phyloP scores from a whole-genome alignment of 2,888 invertebrate genomes.

The Cenopis cana region DNA sequence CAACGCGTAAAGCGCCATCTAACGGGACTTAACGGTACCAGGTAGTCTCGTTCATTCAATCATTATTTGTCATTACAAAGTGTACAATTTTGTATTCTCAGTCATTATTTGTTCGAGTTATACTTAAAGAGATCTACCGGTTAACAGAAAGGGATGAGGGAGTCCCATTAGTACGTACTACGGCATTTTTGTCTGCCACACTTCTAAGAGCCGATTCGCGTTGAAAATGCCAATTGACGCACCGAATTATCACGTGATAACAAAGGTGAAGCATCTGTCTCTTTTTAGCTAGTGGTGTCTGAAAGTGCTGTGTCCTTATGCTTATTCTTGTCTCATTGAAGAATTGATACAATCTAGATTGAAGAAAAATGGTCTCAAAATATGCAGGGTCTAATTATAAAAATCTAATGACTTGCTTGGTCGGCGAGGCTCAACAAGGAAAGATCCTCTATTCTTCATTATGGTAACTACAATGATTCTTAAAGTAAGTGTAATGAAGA shows the following conservation, averaged over 20 bases:
- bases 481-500: no score
- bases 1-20: slow-evolving; percentile 53
- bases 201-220: not conserved
- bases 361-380: not conserved
- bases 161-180: no score
- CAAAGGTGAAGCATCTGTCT: not conserved
- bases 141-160: no score
- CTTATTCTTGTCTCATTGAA: not conserved
- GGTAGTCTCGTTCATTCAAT: no score
- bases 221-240: not conserved
- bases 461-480: no score
- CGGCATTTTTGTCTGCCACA: no score
- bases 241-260: not conserved
- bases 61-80: no score
- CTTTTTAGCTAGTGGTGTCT: not conserved
- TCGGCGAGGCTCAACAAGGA: not conserved
- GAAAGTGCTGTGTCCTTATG: not conserved
- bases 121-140: no score
- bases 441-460: no score
- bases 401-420: not conserved
- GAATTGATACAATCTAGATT: not conserved
- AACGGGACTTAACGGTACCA: not conserved
- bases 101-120: no score
- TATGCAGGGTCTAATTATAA: not conserved
- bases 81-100: no score